Percentiles rank a stretch among this genome's conserved stretches.
These are phyloP conservation scores for Hydrozoanthus tunicans DNA, from an alignment of 64 coral and sea anemone species.

Conservation along the genomic window DNA sequence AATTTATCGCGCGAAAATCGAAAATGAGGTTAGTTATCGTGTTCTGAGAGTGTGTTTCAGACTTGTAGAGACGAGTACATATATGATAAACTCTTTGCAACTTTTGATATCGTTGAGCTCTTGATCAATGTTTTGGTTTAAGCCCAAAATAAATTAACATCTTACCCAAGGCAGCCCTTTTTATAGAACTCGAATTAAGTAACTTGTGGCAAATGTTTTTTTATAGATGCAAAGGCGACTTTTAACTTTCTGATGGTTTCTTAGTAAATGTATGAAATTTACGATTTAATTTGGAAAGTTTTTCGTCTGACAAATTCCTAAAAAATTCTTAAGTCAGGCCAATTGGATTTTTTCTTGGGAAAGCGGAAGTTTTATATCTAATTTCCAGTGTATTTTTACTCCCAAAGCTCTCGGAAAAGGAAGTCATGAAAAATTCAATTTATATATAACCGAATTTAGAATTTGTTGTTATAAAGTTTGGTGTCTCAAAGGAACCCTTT, in stretches of 20 bases:
- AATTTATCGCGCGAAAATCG: not conserved
- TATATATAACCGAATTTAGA: not conserved
- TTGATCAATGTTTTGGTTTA: conserved; percentile 25
- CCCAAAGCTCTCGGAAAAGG: conserved; percentile 5
- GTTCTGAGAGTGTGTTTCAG: not conserved
- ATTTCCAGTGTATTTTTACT: conserved; percentile 20
- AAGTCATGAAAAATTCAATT: conserved; percentile 9
- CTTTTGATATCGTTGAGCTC: too few relatives aligned
- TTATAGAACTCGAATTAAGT: conserved; percentile 33
- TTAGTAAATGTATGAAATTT: too few relatives aligned
- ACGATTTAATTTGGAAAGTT: too few relatives aligned
- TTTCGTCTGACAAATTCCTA: not conserved
- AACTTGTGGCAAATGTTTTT: conserved; percentile 21
- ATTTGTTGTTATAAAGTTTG: not conserved
- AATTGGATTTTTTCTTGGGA: conserved; percentile 1
- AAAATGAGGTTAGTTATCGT: not conserved
- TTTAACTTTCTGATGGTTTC: conserved; percentile 1
- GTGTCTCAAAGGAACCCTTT: not conserved
- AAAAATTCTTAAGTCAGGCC: not conserved
- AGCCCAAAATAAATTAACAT: conserved; percentile 44
- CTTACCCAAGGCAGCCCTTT: conserved; percentile 18
- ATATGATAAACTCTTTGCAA: not conserved
- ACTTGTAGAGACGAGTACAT: not conserved
- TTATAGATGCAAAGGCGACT: not conserved
- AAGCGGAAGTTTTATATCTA: conserved; percentile 46